These are phyloP conservation scores for Xenops minutus DNA, from an alignment of 2,797 vertebrate genomes.

Conservation along the genomic window DNA sequence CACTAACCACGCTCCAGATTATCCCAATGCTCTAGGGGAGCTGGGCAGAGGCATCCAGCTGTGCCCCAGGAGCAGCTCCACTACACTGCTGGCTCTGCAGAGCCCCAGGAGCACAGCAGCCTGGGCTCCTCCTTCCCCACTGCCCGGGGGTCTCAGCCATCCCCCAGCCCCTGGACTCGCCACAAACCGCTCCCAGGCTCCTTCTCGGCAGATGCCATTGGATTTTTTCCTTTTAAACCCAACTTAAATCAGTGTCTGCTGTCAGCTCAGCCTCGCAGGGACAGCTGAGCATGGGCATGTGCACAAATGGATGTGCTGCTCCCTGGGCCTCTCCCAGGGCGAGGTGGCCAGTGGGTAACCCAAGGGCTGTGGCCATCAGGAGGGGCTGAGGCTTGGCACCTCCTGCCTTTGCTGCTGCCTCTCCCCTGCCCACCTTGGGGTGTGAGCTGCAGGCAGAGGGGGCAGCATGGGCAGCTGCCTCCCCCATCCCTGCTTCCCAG, in stretches of 20 bases:
- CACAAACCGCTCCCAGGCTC: background rate
- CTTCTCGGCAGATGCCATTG: rapidly evolving
- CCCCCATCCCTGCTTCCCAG: background rate
- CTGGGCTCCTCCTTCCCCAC: background rate
- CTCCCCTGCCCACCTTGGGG: background rate
- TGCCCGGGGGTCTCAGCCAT: rapidly evolving
- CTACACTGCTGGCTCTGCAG: background rate
- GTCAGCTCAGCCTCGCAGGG: background rate
- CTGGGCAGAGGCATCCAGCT: background rate
- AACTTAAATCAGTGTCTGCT: background rate
- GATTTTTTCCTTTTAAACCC: background rate
- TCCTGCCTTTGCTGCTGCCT: rapidly evolving
- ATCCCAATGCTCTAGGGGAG: background rate
- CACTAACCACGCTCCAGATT: rapidly evolving
- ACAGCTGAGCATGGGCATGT: rapidly evolving
- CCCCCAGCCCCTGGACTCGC: background rate
- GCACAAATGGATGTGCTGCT: rapidly evolving
- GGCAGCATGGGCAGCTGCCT: background rate
- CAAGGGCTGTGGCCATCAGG: rapidly evolving
- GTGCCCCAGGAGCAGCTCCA: background rate
- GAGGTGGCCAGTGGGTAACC: background rate
- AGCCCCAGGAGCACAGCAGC: background rate
- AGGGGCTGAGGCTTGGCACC: rapidly evolving
- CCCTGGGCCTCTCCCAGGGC: rapidly evolving
- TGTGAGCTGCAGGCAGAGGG: background rate